Percentiles rank a stretch among this genome's conserved stretches.
These are phyloP conservation scores for Alethe diademata DNA, from an alignment of 2,113 vertebrate genomes.

Conservation along the genomic window DNA sequence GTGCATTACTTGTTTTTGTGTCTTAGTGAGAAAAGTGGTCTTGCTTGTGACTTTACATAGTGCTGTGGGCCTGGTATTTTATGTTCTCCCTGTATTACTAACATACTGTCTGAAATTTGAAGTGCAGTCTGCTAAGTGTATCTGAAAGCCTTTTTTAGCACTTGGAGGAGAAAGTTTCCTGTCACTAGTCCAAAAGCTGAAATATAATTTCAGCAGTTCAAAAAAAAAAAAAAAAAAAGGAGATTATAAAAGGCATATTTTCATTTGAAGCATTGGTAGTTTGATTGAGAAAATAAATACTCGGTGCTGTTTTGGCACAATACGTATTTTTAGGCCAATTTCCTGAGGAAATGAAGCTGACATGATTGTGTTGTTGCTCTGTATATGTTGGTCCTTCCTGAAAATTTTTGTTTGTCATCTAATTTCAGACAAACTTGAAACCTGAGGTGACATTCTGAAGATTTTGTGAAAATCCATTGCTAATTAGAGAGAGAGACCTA, in stretches of 20 bases:
- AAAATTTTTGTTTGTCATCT: background rate
- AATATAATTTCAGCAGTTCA: background rate
- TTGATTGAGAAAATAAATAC: background rate
- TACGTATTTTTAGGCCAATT: background rate
- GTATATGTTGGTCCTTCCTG: background rate
- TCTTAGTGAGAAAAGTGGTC: background rate
- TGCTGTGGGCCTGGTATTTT: background rate
- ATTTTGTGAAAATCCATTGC: background rate
- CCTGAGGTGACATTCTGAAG: background rate
- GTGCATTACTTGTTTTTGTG: background rate
- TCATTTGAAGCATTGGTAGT: background rate
- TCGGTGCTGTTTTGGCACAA: background rate
- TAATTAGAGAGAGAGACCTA: background rate
- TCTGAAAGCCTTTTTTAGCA: background rate
- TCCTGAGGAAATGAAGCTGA: background rate
- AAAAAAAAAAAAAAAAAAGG: background rate
- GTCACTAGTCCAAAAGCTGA: background rate
- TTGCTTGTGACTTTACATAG: background rate
- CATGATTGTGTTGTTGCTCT: fast-evolving
- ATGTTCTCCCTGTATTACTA: background rate
- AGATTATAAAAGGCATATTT: background rate
- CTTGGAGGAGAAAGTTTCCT: background rate
- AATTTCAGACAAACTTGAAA: background rate
- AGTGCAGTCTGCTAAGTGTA: background rate
- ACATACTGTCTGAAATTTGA: background rate